Percentiles rank a stretch among this genome's conserved stretches.
Conservation (phyloP, 2,888 invertebrate species). For the Invenusta paracnida region DNA sequence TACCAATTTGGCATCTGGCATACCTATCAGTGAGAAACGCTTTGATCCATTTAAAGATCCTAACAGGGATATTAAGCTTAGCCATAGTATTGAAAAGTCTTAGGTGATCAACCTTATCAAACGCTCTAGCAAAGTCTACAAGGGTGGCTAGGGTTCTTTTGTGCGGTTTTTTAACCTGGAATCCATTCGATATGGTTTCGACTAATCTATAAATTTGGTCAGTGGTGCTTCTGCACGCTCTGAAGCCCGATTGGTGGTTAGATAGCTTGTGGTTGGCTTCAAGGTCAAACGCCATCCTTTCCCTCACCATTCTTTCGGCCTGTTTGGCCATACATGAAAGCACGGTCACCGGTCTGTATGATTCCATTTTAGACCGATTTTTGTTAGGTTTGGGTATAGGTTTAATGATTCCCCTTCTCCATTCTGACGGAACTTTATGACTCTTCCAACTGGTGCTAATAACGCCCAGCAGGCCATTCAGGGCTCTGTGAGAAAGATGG, state of each 20-base stretch:
- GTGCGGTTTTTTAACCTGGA: too few species aligned
- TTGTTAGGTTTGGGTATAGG: background rate
- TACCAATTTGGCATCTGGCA: too few species aligned
- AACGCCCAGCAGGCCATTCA: background rate
- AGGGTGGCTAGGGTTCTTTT: too few species aligned
- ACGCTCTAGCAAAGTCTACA: too few species aligned
- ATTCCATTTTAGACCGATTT: background rate
- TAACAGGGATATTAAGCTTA: too few species aligned
- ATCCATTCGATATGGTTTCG: too few species aligned
- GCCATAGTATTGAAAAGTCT: too few species aligned
- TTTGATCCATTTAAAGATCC: too few species aligned
- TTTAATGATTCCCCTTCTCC: background rate
- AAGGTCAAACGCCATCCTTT: background rate
- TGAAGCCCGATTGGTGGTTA: background rate
- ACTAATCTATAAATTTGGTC: too few species aligned
- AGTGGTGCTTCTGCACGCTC: too few species aligned
- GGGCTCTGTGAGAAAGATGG: background rate
- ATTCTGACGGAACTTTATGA: background rate
- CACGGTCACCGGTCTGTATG: background rate
- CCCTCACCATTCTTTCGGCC: background rate
- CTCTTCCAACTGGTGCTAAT: background rate
- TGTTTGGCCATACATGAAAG: background rate
- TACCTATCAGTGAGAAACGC: too few species aligned
- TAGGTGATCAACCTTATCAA: too few species aligned
- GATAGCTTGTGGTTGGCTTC: background rate